phyloP scores from a whole-genome alignment of 2,888 invertebrate genomes.

The Leistus spinibarbis region DNA sequence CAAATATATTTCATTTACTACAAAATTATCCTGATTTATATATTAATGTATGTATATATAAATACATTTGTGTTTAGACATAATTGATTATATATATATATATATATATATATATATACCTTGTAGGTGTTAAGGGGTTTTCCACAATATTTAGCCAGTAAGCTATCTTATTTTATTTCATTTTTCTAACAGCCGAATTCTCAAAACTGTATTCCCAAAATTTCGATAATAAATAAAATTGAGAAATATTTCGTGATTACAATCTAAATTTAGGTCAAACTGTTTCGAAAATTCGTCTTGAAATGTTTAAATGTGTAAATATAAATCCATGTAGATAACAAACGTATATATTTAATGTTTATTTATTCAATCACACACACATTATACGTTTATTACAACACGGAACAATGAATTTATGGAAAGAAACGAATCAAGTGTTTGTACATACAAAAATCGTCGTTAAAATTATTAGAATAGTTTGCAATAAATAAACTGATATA shows the following conservation, averaged over 20 bases:
- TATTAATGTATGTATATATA: neutral
- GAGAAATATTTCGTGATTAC: neutral
- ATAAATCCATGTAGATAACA: neutral
- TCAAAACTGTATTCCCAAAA: neutral
- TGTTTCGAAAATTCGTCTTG: neutral
- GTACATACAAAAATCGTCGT: constrained; percentile 27
- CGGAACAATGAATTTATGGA: constrained; percentile 9
- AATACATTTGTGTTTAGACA: neutral
- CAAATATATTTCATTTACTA: neutral
- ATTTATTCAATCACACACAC: neutral
- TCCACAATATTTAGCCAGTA: constrained; percentile 21
- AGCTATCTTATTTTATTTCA: constrained; percentile 1
- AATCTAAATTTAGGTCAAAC: neutral
- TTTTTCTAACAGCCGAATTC: neutral
- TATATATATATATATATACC: too few species aligned
- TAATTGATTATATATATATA: constrained; percentile 4
- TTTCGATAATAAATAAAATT: neutral
- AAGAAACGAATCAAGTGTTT: constrained; percentile 19
- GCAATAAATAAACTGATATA: constrained; percentile 24
- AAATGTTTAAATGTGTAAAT: neutral
- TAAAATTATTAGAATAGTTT: constrained; percentile 20
- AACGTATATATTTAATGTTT: neutral
- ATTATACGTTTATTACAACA: constrained; percentile 32
- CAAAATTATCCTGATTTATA: neutral
- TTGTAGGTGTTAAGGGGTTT: constrained; percentile 21